Conservation (phyloP, 2,888 invertebrate species). For the Boloria euphrosyne region DNA sequence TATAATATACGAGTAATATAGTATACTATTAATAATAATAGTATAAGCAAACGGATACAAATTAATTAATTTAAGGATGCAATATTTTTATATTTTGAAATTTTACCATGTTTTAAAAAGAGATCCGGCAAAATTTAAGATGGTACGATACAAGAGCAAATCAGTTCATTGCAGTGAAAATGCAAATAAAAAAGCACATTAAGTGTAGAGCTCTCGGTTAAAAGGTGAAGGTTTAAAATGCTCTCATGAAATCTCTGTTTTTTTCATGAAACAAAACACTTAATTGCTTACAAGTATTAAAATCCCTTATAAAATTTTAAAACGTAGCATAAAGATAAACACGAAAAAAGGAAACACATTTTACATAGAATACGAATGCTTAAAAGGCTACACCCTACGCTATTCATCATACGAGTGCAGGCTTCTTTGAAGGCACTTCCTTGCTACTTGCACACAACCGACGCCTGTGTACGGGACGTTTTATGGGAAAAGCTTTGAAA, state of each 20-base stretch:
- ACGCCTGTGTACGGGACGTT: slow-evolving; percentile 8
- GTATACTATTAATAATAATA: too few species aligned
- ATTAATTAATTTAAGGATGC: background rate
- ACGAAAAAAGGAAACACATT: background rate
- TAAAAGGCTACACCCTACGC: slow-evolving; percentile 9
- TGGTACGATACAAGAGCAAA: slow-evolving; percentile 7
- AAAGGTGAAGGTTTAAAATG: slow-evolving; percentile 18
- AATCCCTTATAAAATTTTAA: slow-evolving; percentile 4
- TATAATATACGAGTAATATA: too few species aligned
- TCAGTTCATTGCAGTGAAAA: slow-evolving; percentile 11
- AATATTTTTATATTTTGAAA: background rate
- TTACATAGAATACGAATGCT: background rate
- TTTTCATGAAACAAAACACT: slow-evolving; percentile 5
- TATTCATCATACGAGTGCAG: slow-evolving; percentile 6
- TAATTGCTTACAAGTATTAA: slow-evolving; percentile 6
- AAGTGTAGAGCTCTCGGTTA: slow-evolving; percentile 25
- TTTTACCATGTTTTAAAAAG: background rate
- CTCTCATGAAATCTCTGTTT: slow-evolving; percentile 1
- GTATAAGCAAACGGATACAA: too few species aligned
- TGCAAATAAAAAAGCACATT: slow-evolving; percentile 25
- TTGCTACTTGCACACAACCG: background rate
- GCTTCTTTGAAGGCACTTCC: slow-evolving; percentile 3
- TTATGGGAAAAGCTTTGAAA: slow-evolving; percentile 3
- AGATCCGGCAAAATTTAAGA: slow-evolving; percentile 13
- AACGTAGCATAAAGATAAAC: background rate